A percentile compares a stretch with the other conserved stretches of the same genome.
These are phyloP conservation scores for Tokudaia tokunoshimensis DNA, from an alignment of 2,797 vertebrate species.

Conservation along the genomic window DNA sequence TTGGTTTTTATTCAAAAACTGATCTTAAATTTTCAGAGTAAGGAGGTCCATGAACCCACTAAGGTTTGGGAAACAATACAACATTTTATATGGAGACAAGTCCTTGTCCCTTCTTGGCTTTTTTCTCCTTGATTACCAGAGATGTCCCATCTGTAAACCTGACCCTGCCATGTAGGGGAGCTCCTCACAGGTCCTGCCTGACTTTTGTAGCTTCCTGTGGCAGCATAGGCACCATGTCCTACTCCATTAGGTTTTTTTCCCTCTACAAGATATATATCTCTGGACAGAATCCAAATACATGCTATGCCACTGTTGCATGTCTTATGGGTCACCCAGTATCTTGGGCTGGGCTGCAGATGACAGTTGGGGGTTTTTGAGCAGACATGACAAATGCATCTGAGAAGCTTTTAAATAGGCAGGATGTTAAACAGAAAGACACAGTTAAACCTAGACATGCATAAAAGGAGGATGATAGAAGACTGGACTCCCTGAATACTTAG, in stretches of 20 bases:
- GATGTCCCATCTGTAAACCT: not conserved
- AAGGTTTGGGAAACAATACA: not conserved
- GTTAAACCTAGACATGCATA: not conserved
- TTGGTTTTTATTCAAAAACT: not conserved
- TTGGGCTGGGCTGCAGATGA: not conserved
- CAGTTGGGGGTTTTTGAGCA: not conserved
- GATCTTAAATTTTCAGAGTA: not conserved
- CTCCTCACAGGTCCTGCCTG: not conserved
- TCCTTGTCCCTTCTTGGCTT: not conserved
- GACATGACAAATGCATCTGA: not conserved
- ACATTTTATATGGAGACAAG: not conserved
- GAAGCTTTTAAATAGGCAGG: not conserved
- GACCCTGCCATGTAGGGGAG: not conserved
- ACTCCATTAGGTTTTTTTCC: not conserved
- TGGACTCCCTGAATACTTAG: not conserved
- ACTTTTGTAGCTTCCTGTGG: not conserved
- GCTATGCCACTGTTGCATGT: not conserved
- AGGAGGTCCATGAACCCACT: not conserved
- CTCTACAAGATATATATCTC: not conserved
- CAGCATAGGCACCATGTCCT: not conserved
- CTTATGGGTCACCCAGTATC: not conserved
- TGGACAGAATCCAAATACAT: not conserved
- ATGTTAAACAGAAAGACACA: not conserved
- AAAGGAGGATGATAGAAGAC: not conserved
- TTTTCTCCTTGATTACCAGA: not conserved